These are phyloP conservation scores for Hydrolagus colliei DNA, from an alignment of 2,797 vertebrate genomes.

Conservation along the genomic window DNA sequence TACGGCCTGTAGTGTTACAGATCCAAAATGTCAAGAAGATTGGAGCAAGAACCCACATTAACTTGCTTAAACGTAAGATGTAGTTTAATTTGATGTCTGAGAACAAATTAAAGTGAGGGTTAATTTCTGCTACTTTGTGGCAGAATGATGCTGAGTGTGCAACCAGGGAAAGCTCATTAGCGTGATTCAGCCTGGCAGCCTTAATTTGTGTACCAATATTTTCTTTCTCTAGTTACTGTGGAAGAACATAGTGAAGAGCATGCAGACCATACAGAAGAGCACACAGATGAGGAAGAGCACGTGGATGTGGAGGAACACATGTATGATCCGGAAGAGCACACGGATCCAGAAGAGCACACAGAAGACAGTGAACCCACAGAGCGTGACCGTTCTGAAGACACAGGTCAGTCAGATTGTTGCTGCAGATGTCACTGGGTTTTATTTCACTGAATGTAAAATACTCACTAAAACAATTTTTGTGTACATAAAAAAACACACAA, in stretches of 20 bases:
- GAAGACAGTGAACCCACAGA: conserved; percentile 14
- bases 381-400: neutral
- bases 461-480: neutral
- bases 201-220: conserved; percentile 5
- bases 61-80: too few species aligned
- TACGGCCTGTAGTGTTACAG: too few species aligned
- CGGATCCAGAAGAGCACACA: neutral
- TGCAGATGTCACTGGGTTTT: neutral
- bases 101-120: too few species aligned
- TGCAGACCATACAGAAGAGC: conserved; percentile 13
- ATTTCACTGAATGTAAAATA: neutral
- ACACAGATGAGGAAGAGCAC: neutral
- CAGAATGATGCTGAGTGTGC: neutral
- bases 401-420: conserved; percentile 15
- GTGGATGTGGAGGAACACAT: neutral
- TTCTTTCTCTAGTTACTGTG: neutral
- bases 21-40: too few species aligned
- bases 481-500: neutral
- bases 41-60: too few species aligned
- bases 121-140: neutral
- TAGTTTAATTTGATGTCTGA: too few species aligned
- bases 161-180: neutral
- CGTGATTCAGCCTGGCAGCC: neutral
- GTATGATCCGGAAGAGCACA: too few species aligned
- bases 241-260: neutral